Evolutionary conservation across 2,888 invertebrate species (phyloP), one percentile per base, ranked within the genome.

Genomic region (Parnassius orleans): DNA sequence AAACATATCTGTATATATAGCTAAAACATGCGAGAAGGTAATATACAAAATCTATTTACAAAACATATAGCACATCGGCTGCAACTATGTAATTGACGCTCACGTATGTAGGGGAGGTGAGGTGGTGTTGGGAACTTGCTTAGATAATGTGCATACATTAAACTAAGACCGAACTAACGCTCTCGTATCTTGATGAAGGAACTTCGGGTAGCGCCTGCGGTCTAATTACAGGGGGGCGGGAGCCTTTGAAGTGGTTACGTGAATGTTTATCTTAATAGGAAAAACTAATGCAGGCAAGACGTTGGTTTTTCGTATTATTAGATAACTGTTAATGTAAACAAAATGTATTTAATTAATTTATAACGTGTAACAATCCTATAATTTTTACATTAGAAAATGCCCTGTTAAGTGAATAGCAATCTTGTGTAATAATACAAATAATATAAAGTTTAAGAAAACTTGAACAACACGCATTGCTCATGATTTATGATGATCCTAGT

Each of bases 81-180:
- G 60, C 63, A 64, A 64, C 63, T 64, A 33, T 33, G 33, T 33
- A 64, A 64, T 64, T 84, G 84, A 81, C 80, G 82, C 78, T 74
- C 78, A 83, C 79, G 79, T 81, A 80, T 78, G 75, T 72, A 12
- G 77, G 77, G 71, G 72, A 73, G 71, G 72, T 5, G 7, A 72
- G 73, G 72, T 75, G 14, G 48, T 76, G 75, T 72, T 68, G 77
- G 76, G 81, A 86, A 86, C 83, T 89, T 86, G 87, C 89, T 90
- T 90, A 91, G 90, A 89, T 91, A 91, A 90, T 90, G 87, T 90
- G 90, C 90, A 91, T 91, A 90, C 86, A 90, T 91, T 91, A 91
- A 90, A 90, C 89, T 89, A 86, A 86, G 86, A 79, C 84, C 78
- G 80, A 91, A 91, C 90, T 91, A 90, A 84, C 86, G 85, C 83